Conservation (phyloP, 1,140 invertebrate species). For the Hetaerina americana region DNA sequence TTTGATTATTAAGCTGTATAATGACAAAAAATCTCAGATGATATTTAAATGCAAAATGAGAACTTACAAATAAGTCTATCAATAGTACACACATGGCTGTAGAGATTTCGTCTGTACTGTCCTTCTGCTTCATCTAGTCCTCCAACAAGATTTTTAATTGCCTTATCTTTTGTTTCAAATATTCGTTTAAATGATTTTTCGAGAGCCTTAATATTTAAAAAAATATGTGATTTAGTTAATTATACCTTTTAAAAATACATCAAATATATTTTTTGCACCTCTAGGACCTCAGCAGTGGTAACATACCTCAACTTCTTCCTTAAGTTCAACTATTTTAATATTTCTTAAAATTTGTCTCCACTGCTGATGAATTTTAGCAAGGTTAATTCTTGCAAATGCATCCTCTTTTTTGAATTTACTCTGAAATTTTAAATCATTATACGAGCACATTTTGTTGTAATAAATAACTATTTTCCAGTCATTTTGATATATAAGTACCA, state of each 20-base stretch:
- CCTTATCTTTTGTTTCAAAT: slow-evolving; percentile 47
- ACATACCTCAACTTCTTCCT: slow-evolving; percentile 44
- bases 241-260: slow-evolving; percentile 16
- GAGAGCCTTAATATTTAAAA: slow-evolving; percentile 32
- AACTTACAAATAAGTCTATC: neutral
- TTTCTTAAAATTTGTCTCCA: slow-evolving; percentile 60
- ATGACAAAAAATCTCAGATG: too few species aligned
- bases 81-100: neutral
- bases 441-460: neutral
- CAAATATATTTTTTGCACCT: slow-evolving; percentile 21
- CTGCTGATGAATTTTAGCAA: slow-evolving; percentile 69
- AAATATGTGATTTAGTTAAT: slow-evolving; percentile 6
- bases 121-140: slow-evolving; percentile 52
- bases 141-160: slow-evolving; percentile 44
- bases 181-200: slow-evolving; percentile 41
- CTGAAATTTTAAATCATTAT: slow-evolving; percentile 29
- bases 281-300: slow-evolving; percentile 7
- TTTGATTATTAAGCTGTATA: too few species aligned
- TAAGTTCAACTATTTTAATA: slow-evolving; percentile 58
- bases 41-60: too few species aligned
- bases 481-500: neutral
- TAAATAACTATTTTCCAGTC: neutral
- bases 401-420: slow-evolving; percentile 69
- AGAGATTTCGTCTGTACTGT: slow-evolving; percentile 37
- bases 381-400: slow-evolving; percentile 57